Conservation (phyloP, 2,888 invertebrate genomes). For the Hipparchia sbordonii region DNA sequence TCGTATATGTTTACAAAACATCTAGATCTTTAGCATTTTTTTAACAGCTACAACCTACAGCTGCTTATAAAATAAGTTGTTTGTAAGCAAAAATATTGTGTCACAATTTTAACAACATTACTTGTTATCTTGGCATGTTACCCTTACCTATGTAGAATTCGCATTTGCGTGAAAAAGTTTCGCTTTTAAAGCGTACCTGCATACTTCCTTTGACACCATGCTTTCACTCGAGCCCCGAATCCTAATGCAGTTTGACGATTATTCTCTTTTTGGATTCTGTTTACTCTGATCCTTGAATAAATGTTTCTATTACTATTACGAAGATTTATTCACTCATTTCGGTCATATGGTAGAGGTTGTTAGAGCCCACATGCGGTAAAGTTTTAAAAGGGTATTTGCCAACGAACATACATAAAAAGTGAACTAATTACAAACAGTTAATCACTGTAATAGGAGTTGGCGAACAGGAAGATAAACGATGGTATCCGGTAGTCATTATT, state of each 20-base stretch:
- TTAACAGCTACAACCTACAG: too few relatives aligned
- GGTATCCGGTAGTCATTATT: constrained; percentile 12
- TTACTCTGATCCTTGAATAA: neutral
- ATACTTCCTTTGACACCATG: constrained; percentile 32
- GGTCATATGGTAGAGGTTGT: neutral
- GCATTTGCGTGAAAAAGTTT: neutral
- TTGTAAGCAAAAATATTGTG: too few relatives aligned
- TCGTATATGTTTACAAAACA: too few relatives aligned
- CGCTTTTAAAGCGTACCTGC: constrained; percentile 1
- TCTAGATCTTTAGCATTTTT: too few relatives aligned
- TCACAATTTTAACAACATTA: too few relatives aligned
- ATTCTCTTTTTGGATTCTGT: constrained; percentile 19
- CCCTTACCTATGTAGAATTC: neutral
- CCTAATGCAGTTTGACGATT: constrained; percentile 31
- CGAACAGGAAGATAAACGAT: constrained; percentile 6
- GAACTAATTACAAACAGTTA: constrained; percentile 16
- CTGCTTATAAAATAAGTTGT: too few relatives aligned
- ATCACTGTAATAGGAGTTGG: constrained; percentile 16
- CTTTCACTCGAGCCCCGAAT: constrained; percentile 15
- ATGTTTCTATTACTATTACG: neutral
- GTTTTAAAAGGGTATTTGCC: neutral
- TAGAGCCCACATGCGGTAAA: neutral
- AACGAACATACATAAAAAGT: neutral
- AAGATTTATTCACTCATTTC: neutral
- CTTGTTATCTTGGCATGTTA: too few relatives aligned